These are phyloP conservation scores for Ennomos erosarius DNA, from an alignment of 2,888 invertebrate genomes.

Conservation along the genomic window DNA sequence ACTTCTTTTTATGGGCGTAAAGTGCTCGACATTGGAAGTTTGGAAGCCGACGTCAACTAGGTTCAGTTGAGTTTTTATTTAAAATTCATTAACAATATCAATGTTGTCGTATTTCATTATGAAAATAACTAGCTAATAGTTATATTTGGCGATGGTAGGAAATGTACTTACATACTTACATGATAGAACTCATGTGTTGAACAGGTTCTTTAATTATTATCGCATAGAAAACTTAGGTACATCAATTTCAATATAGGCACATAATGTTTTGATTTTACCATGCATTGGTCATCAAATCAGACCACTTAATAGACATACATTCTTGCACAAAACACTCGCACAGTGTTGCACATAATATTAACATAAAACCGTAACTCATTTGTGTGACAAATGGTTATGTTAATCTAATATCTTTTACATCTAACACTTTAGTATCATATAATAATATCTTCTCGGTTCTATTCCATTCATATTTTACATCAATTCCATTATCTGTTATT, in stretches of 20 bases:
- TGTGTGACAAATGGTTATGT: constrained; percentile 18
- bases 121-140: background rate
- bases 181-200: no score
- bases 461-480: background rate
- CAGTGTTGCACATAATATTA: constrained; percentile 24
- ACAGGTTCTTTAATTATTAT: no score
- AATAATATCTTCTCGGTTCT: background rate
- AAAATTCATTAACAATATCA: no score
- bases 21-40: no score
- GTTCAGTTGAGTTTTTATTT: no score
- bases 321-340: constrained; percentile 11
- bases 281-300: constrained; percentile 1
- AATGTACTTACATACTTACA: no score
- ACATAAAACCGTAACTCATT: constrained; percentile 19
- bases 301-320: constrained; percentile 9
- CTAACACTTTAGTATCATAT: constrained; percentile 5
- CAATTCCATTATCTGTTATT: background rate
- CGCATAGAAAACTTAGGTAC: no score
- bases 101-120: no score
- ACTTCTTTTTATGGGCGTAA: no score
- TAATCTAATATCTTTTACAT: background rate
- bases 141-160: background rate
- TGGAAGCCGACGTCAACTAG: no score
- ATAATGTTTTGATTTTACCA: no score
- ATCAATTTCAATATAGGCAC: no score